Evolutionary conservation across 2,797 vertebrate genomes (phyloP).

Genomic region (Tiaroga cobitis): DNA sequence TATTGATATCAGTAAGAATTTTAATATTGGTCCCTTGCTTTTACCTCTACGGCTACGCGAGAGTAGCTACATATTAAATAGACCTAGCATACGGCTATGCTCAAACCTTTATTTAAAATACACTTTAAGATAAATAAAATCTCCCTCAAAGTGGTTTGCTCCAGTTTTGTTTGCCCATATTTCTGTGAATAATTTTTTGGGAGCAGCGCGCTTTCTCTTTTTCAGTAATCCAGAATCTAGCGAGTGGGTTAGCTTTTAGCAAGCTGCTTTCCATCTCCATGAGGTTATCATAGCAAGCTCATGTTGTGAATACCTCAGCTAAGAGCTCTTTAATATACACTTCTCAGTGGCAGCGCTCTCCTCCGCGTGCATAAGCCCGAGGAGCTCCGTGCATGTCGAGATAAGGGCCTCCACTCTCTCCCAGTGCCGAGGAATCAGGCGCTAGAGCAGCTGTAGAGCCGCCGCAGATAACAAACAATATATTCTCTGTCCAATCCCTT

Average conservation of each 20-base stretch:
- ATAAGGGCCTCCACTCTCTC: constrained; percentile 69
- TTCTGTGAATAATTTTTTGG: background rate
- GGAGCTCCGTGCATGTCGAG: constrained; percentile 67
- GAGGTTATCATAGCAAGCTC: constrained; percentile 53
- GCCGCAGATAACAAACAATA: constrained; percentile 67
- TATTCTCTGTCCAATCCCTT: constrained; percentile 72
- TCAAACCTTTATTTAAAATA: background rate
- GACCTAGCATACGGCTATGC: background rate
- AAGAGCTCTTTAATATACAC: constrained; percentile 70
- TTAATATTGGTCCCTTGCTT: background rate
- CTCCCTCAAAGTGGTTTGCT: background rate
- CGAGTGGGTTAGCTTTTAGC: constrained; percentile 34
- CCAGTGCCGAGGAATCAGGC: constrained; percentile 63
- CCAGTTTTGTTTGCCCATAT: background rate
- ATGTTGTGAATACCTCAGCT: constrained; percentile 54
- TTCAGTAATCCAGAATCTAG: background rate
- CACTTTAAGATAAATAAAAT: background rate
- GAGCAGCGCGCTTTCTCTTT: background rate
- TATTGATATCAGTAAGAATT: background rate
- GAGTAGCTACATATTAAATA: background rate
- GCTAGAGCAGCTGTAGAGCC: constrained; percentile 65
- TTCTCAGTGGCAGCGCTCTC: constrained; percentile 59
- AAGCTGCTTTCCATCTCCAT: constrained; percentile 42
- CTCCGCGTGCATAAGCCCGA: constrained; percentile 62
- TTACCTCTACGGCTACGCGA: background rate